Base-by-base conservation (phyloP, 1,140 invertebrate genomes). In the Hylaeus volcanicus region DNA sequence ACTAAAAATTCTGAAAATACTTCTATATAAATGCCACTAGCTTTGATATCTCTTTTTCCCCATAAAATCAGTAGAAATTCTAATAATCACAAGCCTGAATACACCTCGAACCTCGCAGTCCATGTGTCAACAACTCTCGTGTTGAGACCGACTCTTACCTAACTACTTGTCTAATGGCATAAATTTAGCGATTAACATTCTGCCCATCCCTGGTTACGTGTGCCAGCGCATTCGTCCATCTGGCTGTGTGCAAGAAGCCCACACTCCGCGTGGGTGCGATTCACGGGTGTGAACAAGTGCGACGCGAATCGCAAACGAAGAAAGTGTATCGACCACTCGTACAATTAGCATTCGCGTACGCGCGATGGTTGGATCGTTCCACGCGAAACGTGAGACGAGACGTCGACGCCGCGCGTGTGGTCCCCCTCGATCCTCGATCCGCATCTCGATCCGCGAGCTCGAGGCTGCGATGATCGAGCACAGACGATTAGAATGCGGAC, bases 321-420 rank as follows among this genome's bases (percentile, higher is more conserved):
- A 63, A 63, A 60, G n/a, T 60, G 72, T n/a, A 74, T 74, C 58
- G 58, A 51, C 26, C 72, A 65, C 15, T 26, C 39, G 48, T 15
- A 12, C 26, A 75, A 75, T 75, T 75, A 45, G 48, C n/a, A 75
- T 75, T 75, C 74, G 43, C 48, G 61, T 6, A n/a, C 37, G 26
- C 37, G 48, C 39, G 63, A 63, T 51, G 58, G 71, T 14, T 53
- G 8, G 8, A 14, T 43, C 64, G 45, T 39, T 26, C 61, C 5
- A 15, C 56, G 65, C 65, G 45, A 48, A 5, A 74, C 14, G 56
- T 6, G 37, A 15, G 3, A 74, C 5, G 41, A 26, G 39, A 1
- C 70, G 0, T 60, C 2, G 6, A 37, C n/a, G 14, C 14, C 45
- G 43, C 39, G 48, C n/a, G 74, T 66, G 74, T 75, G 74, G 74